phyloP scores from a whole-genome alignment of 2,888 invertebrate species.

The Leptinotarsa tumamoca region DNA sequence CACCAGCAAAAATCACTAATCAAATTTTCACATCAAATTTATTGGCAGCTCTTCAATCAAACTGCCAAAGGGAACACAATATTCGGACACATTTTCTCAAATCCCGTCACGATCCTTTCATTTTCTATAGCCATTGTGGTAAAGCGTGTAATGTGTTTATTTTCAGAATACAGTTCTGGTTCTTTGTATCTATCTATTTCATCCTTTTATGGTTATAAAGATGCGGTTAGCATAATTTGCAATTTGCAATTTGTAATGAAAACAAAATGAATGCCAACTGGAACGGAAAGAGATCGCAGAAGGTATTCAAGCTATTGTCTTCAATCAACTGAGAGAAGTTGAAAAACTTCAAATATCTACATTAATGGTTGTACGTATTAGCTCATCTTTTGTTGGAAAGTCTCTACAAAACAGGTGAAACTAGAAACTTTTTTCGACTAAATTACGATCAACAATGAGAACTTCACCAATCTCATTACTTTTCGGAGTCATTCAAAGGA shows the following conservation, averaged over 20 bases:
- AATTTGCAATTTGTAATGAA: background rate
- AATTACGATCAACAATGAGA: too few relatives aligned
- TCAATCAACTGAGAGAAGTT: too few relatives aligned
- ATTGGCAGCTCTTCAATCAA: slow-evolving; percentile 10
- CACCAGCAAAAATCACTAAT: background rate
- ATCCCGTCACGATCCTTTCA: slow-evolving; percentile 14
- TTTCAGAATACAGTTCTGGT: background rate
- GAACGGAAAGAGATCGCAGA: too few relatives aligned
- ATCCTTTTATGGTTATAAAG: background rate
- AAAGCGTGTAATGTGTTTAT: slow-evolving; percentile 25
- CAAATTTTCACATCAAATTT: slow-evolving; percentile 3
- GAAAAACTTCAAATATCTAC: too few relatives aligned
- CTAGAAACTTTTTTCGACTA: too few relatives aligned
- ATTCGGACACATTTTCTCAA: background rate
- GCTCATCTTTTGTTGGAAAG: too few relatives aligned
- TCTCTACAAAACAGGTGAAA: too few relatives aligned
- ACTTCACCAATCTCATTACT: too few relatives aligned
- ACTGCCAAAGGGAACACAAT: background rate
- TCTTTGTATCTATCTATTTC: background rate
- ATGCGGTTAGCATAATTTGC: background rate
- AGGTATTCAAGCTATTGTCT: too few relatives aligned
- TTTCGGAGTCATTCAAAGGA: too few relatives aligned
- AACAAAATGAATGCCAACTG: background rate
- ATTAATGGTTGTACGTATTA: too few relatives aligned
- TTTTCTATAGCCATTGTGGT: slow-evolving; percentile 6